phyloP scores from a whole-genome alignment of 1,140 invertebrate genomes.

The Campoletis sonorensis region DNA sequence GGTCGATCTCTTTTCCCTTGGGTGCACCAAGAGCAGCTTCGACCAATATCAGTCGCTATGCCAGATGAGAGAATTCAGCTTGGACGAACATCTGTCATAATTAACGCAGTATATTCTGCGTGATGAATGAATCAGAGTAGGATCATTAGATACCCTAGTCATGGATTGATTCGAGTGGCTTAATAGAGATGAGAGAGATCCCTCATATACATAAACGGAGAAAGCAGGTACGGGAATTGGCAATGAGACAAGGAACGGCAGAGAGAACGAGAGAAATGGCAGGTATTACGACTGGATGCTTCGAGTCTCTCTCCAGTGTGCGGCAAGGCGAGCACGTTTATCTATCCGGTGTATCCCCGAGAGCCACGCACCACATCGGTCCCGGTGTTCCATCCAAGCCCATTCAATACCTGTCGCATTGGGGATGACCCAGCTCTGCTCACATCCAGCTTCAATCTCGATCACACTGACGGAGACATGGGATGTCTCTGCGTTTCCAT shows the following conservation, averaged over 20 bases:
- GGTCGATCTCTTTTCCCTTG: neutral
- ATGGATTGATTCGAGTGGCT: conserved; percentile 62
- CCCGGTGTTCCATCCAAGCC: conserved; percentile 25
- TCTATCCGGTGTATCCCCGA: conserved; percentile 29
- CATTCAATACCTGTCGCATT: conserved; percentile 29
- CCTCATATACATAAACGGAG: neutral
- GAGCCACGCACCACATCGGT: conserved; percentile 25
- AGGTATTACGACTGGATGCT: conserved; percentile 23
- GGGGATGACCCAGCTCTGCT: conserved; percentile 28
- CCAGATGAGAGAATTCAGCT: conserved; percentile 43
- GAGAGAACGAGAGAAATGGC: conserved; percentile 20
- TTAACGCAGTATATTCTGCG: conserved; percentile 44
- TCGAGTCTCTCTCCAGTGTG: neutral
- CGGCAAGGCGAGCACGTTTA: conserved; percentile 7
- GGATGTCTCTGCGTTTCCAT: neutral
- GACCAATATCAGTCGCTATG: neutral
- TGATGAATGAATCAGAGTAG: conserved; percentile 56
- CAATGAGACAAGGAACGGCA: conserved; percentile 10
- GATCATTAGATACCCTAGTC: conserved; percentile 52
- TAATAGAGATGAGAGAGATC: conserved; percentile 26
- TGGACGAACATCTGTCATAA: conserved; percentile 59
- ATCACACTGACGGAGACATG: neutral
- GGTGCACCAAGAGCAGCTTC: neutral
- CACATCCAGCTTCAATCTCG: conserved; percentile 2
- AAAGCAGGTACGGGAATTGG: neutral